Conservation (phyloP, 2,797 vertebrate genomes). For the Dallia pectoralis region DNA sequence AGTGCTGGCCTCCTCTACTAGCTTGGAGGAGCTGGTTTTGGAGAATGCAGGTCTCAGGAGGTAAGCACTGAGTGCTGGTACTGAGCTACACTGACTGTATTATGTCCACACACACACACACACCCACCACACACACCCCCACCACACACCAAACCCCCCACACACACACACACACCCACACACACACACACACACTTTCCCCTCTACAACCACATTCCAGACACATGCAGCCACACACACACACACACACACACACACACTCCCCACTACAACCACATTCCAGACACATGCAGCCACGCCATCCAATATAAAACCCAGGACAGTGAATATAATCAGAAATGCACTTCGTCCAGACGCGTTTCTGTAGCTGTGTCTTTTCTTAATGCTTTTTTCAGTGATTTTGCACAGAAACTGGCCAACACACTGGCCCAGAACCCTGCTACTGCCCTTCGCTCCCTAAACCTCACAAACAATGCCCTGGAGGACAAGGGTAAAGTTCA, state of each 20-base stretch:
- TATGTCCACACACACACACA: not conserved
- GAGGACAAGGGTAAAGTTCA: conserved; percentile 88
- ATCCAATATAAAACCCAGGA: not conserved
- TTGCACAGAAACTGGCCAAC: conserved; percentile 87
- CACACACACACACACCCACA: not conserved
- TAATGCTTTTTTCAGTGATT: conserved; percentile 77
- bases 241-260: not conserved
- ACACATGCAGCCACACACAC: not conserved
- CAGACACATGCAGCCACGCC: not conserved
- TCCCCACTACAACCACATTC: not conserved
- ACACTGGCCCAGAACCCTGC: conserved; percentile 86
- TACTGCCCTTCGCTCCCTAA: conserved; percentile 88
- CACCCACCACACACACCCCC: not conserved
- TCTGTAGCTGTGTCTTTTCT: conserved; percentile 6
- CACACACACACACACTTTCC: not conserved
- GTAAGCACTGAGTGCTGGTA: conserved; percentile 63
- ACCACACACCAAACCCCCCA: not conserved
- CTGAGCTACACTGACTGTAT: not conserved
- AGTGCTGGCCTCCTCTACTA: conserved; percentile 85
- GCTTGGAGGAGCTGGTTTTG: conserved; percentile 88
- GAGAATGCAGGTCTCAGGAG: conserved; percentile 90
- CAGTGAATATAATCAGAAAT: not conserved
- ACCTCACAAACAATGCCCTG: conserved; percentile 89
- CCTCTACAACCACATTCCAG: not conserved
- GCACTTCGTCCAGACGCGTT: not conserved